These are phyloP conservation scores for Thelaira solivaga DNA, from an alignment of 2,888 invertebrate species.

Conservation along the genomic window DNA sequence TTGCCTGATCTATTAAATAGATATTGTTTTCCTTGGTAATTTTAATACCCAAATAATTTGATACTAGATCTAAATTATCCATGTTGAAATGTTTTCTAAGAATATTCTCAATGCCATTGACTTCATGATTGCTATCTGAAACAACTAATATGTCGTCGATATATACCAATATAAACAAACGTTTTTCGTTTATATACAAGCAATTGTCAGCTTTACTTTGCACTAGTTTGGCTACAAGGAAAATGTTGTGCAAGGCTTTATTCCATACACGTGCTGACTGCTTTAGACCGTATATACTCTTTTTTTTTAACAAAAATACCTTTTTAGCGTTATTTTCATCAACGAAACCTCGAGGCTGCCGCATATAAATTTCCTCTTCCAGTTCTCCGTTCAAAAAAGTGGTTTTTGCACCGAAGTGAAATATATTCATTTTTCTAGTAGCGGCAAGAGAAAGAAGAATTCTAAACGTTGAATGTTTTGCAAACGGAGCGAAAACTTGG, in stretches of 20 bases:
- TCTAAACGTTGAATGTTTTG: neutral
- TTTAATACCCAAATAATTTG: neutral
- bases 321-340: constrained; percentile 1
- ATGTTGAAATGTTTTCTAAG: neutral
- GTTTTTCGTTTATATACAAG: neutral
- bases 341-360: constrained; percentile 54
- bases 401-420: constrained; percentile 47
- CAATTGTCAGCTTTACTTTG: neutral
- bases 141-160: no score
- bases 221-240: neutral
- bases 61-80: neutral
- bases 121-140: neutral
- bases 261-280: neutral
- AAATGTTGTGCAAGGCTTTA: neutral
- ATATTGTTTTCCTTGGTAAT: neutral
- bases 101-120: neutral
- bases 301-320: constrained; percentile 9
- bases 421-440: neutral
- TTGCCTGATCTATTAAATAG: neutral
- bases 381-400: constrained; percentile 38
- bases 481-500: neutral
- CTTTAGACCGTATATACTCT: neutral
- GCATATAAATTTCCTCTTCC: constrained; percentile 37
- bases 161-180: neutral
- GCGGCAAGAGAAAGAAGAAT: neutral